A percentile compares a stretch with the other conserved stretches of the same genome.
These are phyloP conservation scores for Molanna angustata DNA, from an alignment of 2,888 invertebrate genomes.

Conservation along the genomic window DNA sequence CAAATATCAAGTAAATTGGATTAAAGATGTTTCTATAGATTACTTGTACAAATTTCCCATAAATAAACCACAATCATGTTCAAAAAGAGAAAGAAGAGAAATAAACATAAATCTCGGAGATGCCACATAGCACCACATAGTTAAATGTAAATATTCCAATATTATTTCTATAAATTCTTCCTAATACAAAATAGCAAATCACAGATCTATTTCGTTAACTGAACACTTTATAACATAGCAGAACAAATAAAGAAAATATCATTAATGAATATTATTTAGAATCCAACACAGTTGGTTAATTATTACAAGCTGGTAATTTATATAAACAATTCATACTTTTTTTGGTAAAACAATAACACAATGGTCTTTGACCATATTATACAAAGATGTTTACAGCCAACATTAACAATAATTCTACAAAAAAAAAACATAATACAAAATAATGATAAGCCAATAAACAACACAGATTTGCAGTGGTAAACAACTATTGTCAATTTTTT, in stretches of 20 bases:
- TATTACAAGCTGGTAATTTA: slow-evolving; percentile 8
- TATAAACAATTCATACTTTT: slow-evolving; percentile 2
- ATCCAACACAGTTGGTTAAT: background rate
- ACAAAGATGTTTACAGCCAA: slow-evolving; percentile 7
- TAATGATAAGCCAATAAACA: slow-evolving; percentile 1
- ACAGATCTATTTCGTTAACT: slow-evolving; percentile 31
- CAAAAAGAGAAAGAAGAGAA: slow-evolving; percentile 28
- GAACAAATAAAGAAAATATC: slow-evolving; percentile 1
- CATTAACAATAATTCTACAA: background rate
- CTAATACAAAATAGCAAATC: slow-evolving; percentile 24
- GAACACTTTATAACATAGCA: slow-evolving; percentile 9
- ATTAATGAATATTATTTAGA: slow-evolving; percentile 1
- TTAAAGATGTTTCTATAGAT: slow-evolving; percentile 30
- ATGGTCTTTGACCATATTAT: slow-evolving; percentile 18
- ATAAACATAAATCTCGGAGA: slow-evolving; percentile 19
- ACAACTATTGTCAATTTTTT: slow-evolving; percentile 15
- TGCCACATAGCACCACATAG: too few species aligned
- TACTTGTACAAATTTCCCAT: too few species aligned
- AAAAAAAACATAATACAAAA: background rate
- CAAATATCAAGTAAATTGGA: slow-evolving; percentile 32
- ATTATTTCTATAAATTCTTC: slow-evolving; percentile 26
- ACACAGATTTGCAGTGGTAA: slow-evolving; percentile 5
- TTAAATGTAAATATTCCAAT: too few species aligned
- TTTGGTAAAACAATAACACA: slow-evolving; percentile 17
- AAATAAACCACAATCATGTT: slow-evolving; percentile 30